phyloP scores from a whole-genome alignment of 2,888 invertebrate genomes.

The Pegoplata infirma region DNA sequence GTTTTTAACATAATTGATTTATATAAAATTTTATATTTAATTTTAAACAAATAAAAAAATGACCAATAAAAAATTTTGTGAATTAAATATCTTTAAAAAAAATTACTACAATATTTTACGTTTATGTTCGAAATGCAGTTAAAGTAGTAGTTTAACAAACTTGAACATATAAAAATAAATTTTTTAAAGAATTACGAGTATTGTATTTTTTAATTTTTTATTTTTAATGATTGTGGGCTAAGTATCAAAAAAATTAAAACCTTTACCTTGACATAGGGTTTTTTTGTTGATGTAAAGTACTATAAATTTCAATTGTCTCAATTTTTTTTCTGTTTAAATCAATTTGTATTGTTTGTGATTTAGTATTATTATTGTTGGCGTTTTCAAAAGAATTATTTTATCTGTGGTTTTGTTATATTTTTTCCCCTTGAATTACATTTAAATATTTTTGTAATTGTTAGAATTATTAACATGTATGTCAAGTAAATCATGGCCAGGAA shows the following conservation, averaged over 20 bases:
- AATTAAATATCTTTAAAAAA: too few species aligned
- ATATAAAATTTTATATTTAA: too few species aligned
- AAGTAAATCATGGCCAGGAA: neutral
- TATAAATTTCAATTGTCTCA: neutral
- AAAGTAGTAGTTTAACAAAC: too few species aligned
- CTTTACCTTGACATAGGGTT: conserved; percentile 43
- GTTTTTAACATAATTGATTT: too few species aligned
- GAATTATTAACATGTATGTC: neutral
- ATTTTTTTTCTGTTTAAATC: too few species aligned
- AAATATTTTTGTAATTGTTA: neutral
- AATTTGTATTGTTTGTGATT: neutral
- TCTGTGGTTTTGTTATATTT: neutral
- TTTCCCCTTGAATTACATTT: neutral
- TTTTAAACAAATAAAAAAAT: too few species aligned
- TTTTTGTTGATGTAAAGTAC: conserved; percentile 10
- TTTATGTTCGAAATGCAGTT: too few species aligned
- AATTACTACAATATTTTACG: too few species aligned
- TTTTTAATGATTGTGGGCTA: conserved; percentile 16
- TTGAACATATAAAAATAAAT: too few species aligned
- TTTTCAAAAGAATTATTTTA: neutral
- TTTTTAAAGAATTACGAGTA: too few species aligned
- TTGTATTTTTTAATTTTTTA: neutral
- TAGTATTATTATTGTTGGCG: neutral
- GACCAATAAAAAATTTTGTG: too few species aligned
- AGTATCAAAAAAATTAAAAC: conserved; percentile 4